phyloP scores from a whole-genome alignment of 1,140 invertebrate species.

The Steinernema feltiae region DNA sequence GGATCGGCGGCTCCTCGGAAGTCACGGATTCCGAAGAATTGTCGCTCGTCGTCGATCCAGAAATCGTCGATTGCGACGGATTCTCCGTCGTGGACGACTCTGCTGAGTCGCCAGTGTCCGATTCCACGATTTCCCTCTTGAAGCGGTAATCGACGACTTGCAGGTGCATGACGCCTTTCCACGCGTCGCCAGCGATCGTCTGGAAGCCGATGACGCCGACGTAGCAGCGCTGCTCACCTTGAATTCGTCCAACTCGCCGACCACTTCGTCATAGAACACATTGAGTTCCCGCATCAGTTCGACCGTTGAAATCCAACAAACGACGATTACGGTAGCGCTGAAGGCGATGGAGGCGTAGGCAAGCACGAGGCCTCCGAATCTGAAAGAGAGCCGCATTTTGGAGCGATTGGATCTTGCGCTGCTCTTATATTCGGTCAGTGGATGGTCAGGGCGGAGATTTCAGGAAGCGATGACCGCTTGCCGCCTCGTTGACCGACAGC shows the following conservation, averaged over 20 bases:
- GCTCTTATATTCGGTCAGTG: no score
- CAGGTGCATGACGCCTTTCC: neutral
- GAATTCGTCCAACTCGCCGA: neutral
- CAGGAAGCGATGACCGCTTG: no score
- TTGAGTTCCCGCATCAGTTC: neutral
- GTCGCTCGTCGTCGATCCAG: neutral
- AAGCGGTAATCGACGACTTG: neutral
- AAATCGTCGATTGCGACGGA: neutral
- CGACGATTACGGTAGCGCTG: neutral
- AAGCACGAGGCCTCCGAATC: neutral
- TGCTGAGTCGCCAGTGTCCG: no score
- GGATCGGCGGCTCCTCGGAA: neutral
- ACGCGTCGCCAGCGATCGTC: neutral
- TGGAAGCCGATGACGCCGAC: no score
- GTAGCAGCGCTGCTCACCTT: neutral
- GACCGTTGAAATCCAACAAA: neutral
- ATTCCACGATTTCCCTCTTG: neutral
- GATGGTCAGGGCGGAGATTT: no score
- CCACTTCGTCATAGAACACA: neutral
- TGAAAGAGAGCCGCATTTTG: neutral
- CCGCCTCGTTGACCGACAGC: no score
- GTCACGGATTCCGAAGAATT: neutral
- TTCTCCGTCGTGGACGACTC: no score
- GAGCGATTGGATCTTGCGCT: no score
- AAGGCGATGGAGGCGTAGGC: neutral